A percentile compares a stretch with the other conserved stretches of the same genome.
Conservation (phyloP, 2,888 invertebrate species). For the Odontomyia ornata region DNA sequence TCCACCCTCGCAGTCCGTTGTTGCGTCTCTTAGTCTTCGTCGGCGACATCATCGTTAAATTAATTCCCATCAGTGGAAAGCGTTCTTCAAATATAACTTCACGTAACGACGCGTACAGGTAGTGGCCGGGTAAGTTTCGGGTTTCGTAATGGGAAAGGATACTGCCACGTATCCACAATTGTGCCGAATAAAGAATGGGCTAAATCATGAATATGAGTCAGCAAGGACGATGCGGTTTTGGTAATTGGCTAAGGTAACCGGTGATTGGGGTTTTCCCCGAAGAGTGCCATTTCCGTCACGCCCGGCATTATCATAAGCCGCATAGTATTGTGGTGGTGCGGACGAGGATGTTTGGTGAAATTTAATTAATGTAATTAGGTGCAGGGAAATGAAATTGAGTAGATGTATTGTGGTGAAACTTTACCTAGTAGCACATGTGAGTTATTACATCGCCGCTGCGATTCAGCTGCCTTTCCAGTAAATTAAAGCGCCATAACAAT, state of each 20-base stretch:
- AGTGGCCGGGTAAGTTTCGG: neutral
- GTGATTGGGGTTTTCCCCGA: constrained; percentile 18
- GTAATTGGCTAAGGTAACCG: constrained; percentile 38
- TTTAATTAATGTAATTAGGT: neutral
- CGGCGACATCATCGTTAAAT: constrained; percentile 21
- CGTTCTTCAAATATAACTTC: neutral
- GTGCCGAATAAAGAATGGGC: constrained; percentile 14
- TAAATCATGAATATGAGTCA: constrained; percentile 29
- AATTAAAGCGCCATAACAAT: no score
- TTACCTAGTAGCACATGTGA: no score
- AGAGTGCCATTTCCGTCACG: constrained; percentile 17
- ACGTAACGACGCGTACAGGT: neutral
- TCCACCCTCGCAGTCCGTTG: neutral
- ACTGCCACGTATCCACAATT: constrained; percentile 2
- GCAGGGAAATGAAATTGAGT: no score
- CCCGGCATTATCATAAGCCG: neutral
- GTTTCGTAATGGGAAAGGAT: neutral
- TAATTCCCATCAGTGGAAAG: constrained; percentile 29
- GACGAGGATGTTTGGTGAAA: constrained; percentile 6
- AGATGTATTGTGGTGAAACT: no score
- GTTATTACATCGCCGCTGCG: no score
- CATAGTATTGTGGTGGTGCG: neutral
- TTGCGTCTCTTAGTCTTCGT: neutral
- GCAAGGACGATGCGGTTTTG: constrained; percentile 31
- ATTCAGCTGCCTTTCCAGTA: no score